Evolutionary conservation across 2,797 vertebrate genomes (phyloP), one percentile per base, ranked within the genome.

Genomic region (Neosilurus mollespiculum): DNA sequence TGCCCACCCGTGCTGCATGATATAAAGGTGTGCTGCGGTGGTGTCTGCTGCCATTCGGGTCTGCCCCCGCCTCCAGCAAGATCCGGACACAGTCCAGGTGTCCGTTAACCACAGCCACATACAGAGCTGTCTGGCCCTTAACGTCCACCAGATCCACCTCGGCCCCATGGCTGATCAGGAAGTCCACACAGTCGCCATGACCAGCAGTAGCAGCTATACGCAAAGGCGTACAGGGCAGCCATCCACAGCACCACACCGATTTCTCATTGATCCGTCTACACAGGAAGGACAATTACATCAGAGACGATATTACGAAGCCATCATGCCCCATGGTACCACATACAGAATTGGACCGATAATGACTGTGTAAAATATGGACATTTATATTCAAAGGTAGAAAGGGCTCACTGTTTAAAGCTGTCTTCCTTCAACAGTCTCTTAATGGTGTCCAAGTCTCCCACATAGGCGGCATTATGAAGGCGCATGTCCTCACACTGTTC

Each of bases 21-120:
- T 98, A 98, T 24, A 99, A 92, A 0, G 97, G 97, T 0, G 96
- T 98, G 91, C 97, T 98, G 88, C 97, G 96, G 87, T 98, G 97
- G 88, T 97, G 97, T 20, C 94, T 93, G 93, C 97, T 99, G 12
- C 97, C 97, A 0, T 98, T 99, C 77, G 97, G 97, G 81, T 98
- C 94, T 0, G 97, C 97, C 0, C 97, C 96, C 0, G 97, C 97
- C 87, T 96, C 94, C 1, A 99, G 92, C 43, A 99, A 95, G 89
- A 98, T 97, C 87, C 89, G 93, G 15, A 96, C 95, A 0, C 97
- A 98, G 84, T 98, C 96, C 51, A 97, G 93, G 88, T 98, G 97
- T 37, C 96, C 97, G 0, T 98, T 97, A 78, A 98, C 96, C 86
- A 96, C 96, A 0, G 97, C 97, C 8, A 99, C 96, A 0, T 97